phyloP scores from a whole-genome alignment of 2,888 invertebrate species.

The Mycogona germanica region DNA sequence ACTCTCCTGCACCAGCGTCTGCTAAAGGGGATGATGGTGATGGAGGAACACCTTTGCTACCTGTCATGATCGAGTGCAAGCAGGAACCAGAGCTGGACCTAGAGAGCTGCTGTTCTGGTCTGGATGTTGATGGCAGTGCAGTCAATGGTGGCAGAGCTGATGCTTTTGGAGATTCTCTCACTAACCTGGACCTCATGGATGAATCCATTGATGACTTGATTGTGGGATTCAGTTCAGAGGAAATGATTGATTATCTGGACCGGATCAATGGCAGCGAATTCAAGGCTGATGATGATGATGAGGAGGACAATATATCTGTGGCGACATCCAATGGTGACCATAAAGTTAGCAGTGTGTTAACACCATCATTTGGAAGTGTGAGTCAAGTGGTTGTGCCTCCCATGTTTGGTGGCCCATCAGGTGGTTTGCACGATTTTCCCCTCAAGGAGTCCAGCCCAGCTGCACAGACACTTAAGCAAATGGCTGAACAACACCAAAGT shows the following conservation, averaged over 20 bases:
- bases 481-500: constrained; percentile 95
- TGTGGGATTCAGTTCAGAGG: background rate
- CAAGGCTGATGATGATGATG: constrained; percentile 8
- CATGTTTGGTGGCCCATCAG: background rate
- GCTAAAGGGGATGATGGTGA: constrained; percentile 48
- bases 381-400: too few relatives aligned
- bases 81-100: constrained; percentile 66
- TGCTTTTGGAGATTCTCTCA: background rate
- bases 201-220: background rate
- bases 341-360: too few relatives aligned
- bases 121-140: background rate
- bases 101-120: constrained; percentile 66
- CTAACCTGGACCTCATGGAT: background rate
- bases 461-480: constrained; percentile 88
- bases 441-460: constrained; percentile 52
- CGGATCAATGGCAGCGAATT: background rate
- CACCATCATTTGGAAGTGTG: too few relatives aligned
- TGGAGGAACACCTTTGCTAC: too few relatives aligned
- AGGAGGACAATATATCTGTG: constrained; percentile 20
- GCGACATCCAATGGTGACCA: too few relatives aligned
- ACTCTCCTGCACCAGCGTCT: constrained; percentile 14
- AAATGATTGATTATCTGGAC: background rate
- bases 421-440: constrained; percentile 24
- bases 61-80: constrained; percentile 57
- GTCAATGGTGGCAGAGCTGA: background rate